These are phyloP conservation scores for Sisyra terminalis DNA, from an alignment of 2,888 invertebrate species.

Conservation along the genomic window DNA sequence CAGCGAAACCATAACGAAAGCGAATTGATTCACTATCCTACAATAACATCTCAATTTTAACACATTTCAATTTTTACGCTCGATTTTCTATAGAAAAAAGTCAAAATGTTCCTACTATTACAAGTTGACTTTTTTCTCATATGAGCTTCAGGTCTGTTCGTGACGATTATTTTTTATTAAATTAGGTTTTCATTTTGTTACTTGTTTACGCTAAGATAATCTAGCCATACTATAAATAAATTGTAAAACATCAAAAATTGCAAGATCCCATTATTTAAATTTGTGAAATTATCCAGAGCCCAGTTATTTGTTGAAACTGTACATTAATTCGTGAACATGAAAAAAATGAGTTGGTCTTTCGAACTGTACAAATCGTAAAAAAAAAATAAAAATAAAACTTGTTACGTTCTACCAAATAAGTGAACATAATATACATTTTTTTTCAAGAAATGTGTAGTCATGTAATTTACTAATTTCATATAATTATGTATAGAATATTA, in stretches of 20 bases:
- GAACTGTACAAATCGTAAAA: neutral
- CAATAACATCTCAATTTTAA: no score
- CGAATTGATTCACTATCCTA: no score
- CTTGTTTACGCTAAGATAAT: no score
- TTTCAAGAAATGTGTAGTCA: constrained; percentile 9
- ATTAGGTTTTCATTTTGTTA: no score
- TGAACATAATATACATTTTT: constrained; percentile 4
- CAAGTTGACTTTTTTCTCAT: neutral
- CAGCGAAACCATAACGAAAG: constrained; percentile 5
- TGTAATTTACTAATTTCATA: neutral
- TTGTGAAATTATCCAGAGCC: neutral
- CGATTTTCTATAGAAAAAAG: no score
- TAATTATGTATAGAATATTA: constrained; percentile 25
- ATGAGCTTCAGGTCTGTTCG: no score
- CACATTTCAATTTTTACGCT: no score
- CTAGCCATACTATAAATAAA: no score
- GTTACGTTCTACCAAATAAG: constrained; percentile 4
- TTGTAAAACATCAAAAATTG: neutral
- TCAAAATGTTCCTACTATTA: neutral
- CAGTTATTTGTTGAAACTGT: neutral
- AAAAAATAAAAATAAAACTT: no score
- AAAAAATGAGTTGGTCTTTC: neutral
- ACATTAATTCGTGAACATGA: neutral
- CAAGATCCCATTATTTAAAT: neutral
- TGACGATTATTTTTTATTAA: no score